Conservation (phyloP, 1,140 invertebrate species). For the Schmidtea mediterranea region DNA sequence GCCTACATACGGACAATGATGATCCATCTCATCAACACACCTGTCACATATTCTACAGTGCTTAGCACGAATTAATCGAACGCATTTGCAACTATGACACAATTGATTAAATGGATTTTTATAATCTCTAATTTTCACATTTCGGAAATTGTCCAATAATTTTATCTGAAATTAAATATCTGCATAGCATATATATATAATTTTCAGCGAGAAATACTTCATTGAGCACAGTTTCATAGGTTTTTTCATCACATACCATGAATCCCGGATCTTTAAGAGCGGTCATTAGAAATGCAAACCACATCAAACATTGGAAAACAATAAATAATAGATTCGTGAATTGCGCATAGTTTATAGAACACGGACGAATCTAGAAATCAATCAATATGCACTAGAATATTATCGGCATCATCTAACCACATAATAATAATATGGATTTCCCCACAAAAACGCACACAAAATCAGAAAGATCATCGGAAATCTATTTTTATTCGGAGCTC, state of each 20-base stretch:
- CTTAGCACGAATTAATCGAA: constrained; percentile 79
- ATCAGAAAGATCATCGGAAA: constrained; percentile 55
- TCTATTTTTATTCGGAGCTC: constrained; percentile 60
- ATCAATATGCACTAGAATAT: background rate
- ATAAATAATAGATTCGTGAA: constrained; percentile 37
- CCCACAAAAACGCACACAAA: constrained; percentile 55
- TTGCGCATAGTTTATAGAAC: constrained; percentile 44
- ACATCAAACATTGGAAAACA: constrained; percentile 63
- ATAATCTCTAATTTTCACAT: constrained; percentile 51
- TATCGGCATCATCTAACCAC: background rate
- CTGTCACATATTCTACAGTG: constrained; percentile 24
- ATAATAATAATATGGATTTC: constrained; percentile 67
- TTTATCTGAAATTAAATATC: too few relatives aligned
- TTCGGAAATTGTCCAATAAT: too few relatives aligned
- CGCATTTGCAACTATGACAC: constrained; percentile 96
- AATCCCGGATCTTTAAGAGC: constrained; percentile 62
- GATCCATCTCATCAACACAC: constrained; percentile 24
- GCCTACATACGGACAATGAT: constrained; percentile 27
- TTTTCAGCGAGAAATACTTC: too few relatives aligned
- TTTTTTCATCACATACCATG: constrained; percentile 54
- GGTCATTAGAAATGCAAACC: constrained; percentile 61
- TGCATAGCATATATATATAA: too few relatives aligned
- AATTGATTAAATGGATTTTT: constrained; percentile 84
- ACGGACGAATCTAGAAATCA: constrained; percentile 9
- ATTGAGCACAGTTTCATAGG: constrained; percentile 58